A percentile compares a stretch with the other conserved stretches of the same genome.
Evolutionary conservation across 1,140 invertebrate genomes (phyloP).

Genomic region (Bombyx mandarina): DNA sequence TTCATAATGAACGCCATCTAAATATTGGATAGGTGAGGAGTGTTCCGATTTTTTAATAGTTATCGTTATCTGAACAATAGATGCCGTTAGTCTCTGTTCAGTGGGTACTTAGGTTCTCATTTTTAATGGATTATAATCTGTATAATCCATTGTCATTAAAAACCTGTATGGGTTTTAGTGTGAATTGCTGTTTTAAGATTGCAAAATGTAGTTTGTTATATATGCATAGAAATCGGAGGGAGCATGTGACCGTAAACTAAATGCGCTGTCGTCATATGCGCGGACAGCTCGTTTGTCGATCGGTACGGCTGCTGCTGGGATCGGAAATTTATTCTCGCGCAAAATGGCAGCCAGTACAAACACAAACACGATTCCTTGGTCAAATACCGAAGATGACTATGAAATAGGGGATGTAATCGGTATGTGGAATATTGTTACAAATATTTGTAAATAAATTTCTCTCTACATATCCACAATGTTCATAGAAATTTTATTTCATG

Average conservation of each 20-base stretch:
- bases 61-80: no score
- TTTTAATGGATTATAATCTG: no score
- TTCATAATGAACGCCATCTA: no score
- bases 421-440: conserved; percentile 41
- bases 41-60: no score
- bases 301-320: conserved; percentile 41
- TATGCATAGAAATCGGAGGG: conserved; percentile 39
- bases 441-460: conserved; percentile 5
- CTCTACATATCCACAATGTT: neutral
- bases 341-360: conserved; percentile 78
- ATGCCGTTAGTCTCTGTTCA: no score
- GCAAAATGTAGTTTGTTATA: neutral
- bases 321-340: conserved; percentile 75
- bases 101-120: no score
- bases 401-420: conserved; percentile 96
- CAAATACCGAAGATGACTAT: conserved; percentile 94
- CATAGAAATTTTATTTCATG: no score
- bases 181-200: no score
- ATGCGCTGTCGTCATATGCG: conserved; percentile 49
- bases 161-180: no score
- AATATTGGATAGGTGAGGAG: no score
- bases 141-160: no score
- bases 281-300: conserved; percentile 63
- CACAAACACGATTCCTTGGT: conserved; percentile 75
- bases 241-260: conserved; percentile 35